Base-by-base conservation (phyloP, 2,888 invertebrate species). In the Drosophila fulvimacula region DNA sequence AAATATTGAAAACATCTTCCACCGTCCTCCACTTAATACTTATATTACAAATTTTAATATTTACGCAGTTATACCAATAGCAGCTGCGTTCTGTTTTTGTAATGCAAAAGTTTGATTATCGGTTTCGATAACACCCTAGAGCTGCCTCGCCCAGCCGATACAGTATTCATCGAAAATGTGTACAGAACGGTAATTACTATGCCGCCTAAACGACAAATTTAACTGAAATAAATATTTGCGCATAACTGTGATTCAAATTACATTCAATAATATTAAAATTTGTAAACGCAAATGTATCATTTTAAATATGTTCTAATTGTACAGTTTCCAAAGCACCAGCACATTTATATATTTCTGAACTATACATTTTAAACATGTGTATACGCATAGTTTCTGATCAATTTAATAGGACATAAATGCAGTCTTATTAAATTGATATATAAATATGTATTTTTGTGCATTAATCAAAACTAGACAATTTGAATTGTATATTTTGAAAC, bases 1-100 rank as follows among this genome's bases (percentile, higher is more conserved):
- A 59, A 92, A 92, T 44, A 92, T 80, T 1, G 90, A 90, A 24
- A 92, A 80, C 92, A 92, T 92, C 34, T 11, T 66, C 15, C n/a
- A 32, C 51, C 17, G 9, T 9, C 9, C 7, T 32, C 3, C 7
- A 6, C 6, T n/a, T 15, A 34, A 21, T 11, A 24, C 15, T 11
- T n/a, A 11, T 13, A 13, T 52, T 19, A 15, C 5, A 32, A 44
- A 5, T 64, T 17, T 0, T 24, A 34, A 49, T 32, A 65, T 75
- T 57, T 71, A 61, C 71, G 71, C 76, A 76, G 65, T 64, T 57
- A 42, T 30, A 15, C 24, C 30, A 41, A 17, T 1, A 41, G 17
- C 36, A 69, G 21, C 48, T 57, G 56, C 17, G 41, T 46, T 57
- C 60, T 73, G 60, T 69, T 64, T 38, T 74, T 61, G 51, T 75